These are phyloP conservation scores for Elmis aenea DNA, from an alignment of 2,888 invertebrate species.

Conservation along the genomic window DNA sequence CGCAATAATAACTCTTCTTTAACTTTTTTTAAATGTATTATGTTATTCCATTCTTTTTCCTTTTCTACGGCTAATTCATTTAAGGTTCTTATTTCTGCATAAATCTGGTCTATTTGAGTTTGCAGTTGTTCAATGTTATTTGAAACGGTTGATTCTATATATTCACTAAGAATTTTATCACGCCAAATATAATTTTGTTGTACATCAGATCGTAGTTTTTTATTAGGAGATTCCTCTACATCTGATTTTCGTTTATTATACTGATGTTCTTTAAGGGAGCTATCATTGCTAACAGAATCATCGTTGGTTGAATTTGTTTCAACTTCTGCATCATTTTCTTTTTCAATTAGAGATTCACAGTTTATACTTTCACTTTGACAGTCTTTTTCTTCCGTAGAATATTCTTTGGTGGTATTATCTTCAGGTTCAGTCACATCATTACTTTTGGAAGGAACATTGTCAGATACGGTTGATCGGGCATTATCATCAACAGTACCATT, in stretches of 20 bases:
- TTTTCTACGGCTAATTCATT: slow-evolving; percentile 72
- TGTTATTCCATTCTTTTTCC: slow-evolving; percentile 82
- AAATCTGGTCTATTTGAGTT: slow-evolving; percentile 60
- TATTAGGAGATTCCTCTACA: slow-evolving; percentile 30
- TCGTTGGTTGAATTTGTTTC: slow-evolving; percentile 14
- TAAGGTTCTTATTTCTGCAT: slow-evolving; percentile 64
- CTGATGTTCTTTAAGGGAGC: slow-evolving; percentile 20
- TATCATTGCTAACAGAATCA: slow-evolving; percentile 23
- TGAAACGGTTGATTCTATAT: slow-evolving; percentile 58
- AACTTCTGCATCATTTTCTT: slow-evolving; percentile 4
- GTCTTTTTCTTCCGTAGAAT: slow-evolving; percentile 8
- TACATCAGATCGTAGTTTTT: slow-evolving; percentile 38
- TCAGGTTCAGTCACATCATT: slow-evolving; percentile 17
- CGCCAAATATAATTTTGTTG: slow-evolving; percentile 46
- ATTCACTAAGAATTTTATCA: slow-evolving; percentile 58
- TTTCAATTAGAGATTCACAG: slow-evolving; percentile 5
- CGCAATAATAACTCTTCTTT: slow-evolving; percentile 77
- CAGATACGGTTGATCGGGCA: slow-evolving; percentile 9
- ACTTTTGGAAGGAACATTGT: slow-evolving; percentile 16
- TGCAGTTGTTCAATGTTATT: slow-evolving; percentile 58
- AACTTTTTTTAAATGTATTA: slow-evolving; percentile 74
- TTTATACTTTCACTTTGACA: slow-evolving; percentile 14
- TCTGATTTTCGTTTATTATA: slow-evolving; percentile 26
- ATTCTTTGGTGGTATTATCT: slow-evolving; percentile 3
- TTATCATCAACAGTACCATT: slow-evolving; percentile 20